Conservation (phyloP, 2,113 vertebrate genomes). For the Thunnus maccoyii region DNA sequence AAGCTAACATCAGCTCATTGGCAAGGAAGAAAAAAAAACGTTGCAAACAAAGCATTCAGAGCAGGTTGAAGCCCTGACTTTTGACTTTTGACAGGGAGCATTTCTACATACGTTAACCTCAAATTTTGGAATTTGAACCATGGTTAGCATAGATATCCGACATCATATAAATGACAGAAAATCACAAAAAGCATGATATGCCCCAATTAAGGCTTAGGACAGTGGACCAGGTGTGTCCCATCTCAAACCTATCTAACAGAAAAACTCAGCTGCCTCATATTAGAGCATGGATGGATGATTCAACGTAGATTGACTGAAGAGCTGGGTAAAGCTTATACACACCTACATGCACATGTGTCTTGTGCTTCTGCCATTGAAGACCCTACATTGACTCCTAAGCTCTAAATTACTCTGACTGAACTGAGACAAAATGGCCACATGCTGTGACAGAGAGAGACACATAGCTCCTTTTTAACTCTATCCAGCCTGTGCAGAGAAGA, state of each 20-base stretch:
- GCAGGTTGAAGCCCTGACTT: too few species aligned
- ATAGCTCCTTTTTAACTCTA: slow-evolving; percentile 17
- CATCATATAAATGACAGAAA: too few species aligned
- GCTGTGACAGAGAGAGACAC: slow-evolving; percentile 1
- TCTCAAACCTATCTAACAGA: neutral
- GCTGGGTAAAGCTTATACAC: neutral
- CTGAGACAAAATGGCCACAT: slow-evolving; percentile 14
- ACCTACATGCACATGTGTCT: neutral
- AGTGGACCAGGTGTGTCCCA: neutral
- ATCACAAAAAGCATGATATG: too few species aligned
- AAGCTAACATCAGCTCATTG: too few species aligned
- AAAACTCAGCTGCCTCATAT: neutral
- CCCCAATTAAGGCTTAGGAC: too few species aligned
- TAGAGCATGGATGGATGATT: too few species aligned
- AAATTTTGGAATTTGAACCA: too few species aligned
- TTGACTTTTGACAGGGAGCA: too few species aligned
- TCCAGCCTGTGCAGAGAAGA: slow-evolving; percentile 11
- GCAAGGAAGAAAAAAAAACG: too few species aligned
- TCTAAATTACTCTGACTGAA: neutral
- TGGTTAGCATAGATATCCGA: too few species aligned
- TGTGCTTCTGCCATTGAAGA: slow-evolving; percentile 6
- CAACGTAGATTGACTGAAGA: neutral
- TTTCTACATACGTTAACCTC: too few species aligned
- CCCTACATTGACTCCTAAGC: neutral
- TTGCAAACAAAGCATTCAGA: too few species aligned